A percentile compares a stretch with the other conserved stretches of the same genome.
phyloP scores from a whole-genome alignment of 1,140 invertebrate species.

The Megalopta genalis region DNA sequence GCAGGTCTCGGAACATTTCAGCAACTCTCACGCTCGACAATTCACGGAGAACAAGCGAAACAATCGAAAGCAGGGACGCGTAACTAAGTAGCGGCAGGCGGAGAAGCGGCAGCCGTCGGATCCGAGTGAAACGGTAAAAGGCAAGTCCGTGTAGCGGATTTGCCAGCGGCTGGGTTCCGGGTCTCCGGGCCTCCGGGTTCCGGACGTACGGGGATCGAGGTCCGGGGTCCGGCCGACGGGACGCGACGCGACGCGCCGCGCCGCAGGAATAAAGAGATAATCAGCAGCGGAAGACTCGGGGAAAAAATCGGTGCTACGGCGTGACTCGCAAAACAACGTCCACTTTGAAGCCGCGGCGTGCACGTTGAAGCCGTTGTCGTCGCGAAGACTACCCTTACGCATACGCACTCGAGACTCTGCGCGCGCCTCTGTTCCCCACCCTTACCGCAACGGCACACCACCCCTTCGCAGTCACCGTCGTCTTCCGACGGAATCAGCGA shows the following conservation, averaged over 20 bases:
- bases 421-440: constrained; percentile 26
- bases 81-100: not conserved
- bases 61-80: not conserved
- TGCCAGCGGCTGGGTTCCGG: not conserved
- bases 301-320: constrained; percentile 25
- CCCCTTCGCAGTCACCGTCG: constrained; percentile 8
- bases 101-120: no score
- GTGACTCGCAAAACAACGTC: constrained; percentile 12
- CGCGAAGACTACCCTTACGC: constrained; percentile 22
- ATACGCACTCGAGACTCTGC: constrained; percentile 37
- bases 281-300: not conserved
- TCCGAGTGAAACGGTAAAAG: not conserved
- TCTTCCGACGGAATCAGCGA: constrained; percentile 34
- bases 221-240: no score
- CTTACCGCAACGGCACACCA: constrained; percentile 4
- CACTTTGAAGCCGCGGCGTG: not conserved
- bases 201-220: not conserved
- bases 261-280: constrained; percentile 21
- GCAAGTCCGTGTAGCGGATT: not conserved
- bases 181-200: not conserved
- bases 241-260: no score
- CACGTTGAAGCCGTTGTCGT: not conserved
- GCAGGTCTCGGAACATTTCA: not conserved
- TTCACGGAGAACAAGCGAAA: not conserved
- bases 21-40: not conserved